These are phyloP conservation scores for Rhynchophorus ferrugineus DNA, from an alignment of 1,140 invertebrate species.

Conservation along the genomic window DNA sequence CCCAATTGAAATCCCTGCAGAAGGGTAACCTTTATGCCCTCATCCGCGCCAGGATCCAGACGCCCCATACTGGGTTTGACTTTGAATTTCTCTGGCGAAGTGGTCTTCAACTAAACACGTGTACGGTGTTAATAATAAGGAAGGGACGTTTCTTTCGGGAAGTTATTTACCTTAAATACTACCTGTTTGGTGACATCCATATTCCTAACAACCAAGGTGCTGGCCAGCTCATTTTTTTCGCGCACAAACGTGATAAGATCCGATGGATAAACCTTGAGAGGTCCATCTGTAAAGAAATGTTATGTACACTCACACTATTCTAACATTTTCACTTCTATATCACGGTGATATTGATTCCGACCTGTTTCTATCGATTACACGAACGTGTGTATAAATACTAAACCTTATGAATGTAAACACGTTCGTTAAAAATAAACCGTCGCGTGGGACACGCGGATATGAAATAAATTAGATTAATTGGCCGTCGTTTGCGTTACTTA, in stretches of 20 bases:
- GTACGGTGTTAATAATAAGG: too few relatives aligned
- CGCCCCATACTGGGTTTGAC: conserved; percentile 78
- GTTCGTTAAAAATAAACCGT: too few relatives aligned
- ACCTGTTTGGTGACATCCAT: conserved; percentile 51
- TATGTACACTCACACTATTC: too few relatives aligned
- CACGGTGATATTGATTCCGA: too few relatives aligned
- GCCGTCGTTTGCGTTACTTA: conserved; percentile 22
- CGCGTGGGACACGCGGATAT: too few relatives aligned
- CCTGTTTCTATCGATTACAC: too few relatives aligned
- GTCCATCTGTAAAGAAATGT: conserved; percentile 37
- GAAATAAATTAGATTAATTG: too few relatives aligned
- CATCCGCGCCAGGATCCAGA: conserved; percentile 50
- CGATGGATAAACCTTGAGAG: conserved; percentile 48
- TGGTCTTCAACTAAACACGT: conserved; percentile 67
- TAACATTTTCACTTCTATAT: too few relatives aligned
- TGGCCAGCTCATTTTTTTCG: conserved; percentile 55
- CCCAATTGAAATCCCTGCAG: conserved; percentile 48
- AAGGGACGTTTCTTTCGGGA: too few relatives aligned
- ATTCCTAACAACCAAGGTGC: conserved; percentile 61
- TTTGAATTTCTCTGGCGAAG: conserved; percentile 78
- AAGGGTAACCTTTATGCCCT: conserved; percentile 47
- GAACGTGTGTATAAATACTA: too few relatives aligned
- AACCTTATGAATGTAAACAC: too few relatives aligned
- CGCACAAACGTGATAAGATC: conserved; percentile 57
- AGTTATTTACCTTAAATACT: conserved; percentile 61